A percentile compares a stretch with the other conserved stretches of the same genome.
Conservation (phyloP, 1,140 invertebrate species). For the Drosophila obscura region DNA sequence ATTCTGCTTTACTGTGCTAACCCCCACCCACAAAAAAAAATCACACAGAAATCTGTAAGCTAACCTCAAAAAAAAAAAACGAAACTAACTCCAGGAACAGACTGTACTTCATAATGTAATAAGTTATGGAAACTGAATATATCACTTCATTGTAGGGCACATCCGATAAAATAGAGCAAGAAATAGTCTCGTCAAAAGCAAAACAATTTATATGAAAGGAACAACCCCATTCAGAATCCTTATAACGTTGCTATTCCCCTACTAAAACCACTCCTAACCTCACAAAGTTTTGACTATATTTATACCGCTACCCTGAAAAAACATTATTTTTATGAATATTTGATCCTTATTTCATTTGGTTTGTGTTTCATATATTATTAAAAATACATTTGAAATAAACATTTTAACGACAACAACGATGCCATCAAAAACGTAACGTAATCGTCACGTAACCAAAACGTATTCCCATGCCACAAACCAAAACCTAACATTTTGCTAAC, state of each 20-base stretch:
- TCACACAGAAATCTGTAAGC: constrained; percentile 49
- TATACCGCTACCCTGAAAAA: not conserved
- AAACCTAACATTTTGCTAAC: constrained; percentile 58
- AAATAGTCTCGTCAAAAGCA: constrained; percentile 76
- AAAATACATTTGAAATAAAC: constrained; percentile 36
- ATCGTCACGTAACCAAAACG: constrained; percentile 68
- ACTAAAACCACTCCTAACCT: constrained; percentile 39
- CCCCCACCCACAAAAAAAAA: constrained; percentile 37
- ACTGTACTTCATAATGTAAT: constrained; percentile 21
- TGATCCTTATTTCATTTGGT: constrained; percentile 39
- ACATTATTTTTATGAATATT: constrained; percentile 9
- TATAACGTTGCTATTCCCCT: constrained; percentile 13
- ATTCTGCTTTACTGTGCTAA: constrained; percentile 66
- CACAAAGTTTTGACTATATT: constrained; percentile 17
- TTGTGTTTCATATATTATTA: constrained; percentile 63
- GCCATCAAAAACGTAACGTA: constrained; percentile 75
- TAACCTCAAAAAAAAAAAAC: constrained; percentile 40
- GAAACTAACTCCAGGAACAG: constrained; percentile 54
- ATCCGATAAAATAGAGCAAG: constrained; percentile 22
- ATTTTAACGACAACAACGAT: constrained; percentile 65
- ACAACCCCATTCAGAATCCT: not conserved
- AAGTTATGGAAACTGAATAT: constrained; percentile 4
- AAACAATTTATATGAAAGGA: constrained; percentile 30
- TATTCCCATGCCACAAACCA: constrained; percentile 60
- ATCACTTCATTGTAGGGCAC: constrained; percentile 42